A percentile compares a stretch with the other conserved stretches of the same genome.
Evolutionary conservation across 2,888 invertebrate genomes (phyloP).

Genomic region (Caenorhabditis angaria): DNA sequence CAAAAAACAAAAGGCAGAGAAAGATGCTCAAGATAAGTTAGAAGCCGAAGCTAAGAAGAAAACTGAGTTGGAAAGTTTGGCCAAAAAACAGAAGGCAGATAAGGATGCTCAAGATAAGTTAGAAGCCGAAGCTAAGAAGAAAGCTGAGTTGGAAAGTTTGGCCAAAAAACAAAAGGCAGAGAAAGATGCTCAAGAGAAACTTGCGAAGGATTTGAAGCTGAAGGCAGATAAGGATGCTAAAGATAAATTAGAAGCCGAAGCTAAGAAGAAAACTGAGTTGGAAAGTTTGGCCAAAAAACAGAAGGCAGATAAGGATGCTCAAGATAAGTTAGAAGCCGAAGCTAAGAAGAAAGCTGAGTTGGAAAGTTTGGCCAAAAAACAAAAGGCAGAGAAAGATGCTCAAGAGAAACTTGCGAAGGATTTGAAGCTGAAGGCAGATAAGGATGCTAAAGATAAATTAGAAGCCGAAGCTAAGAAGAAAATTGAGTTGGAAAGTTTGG

Average conservation of each 20-base stretch:
- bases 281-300: too few species aligned
- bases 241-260: not conserved
- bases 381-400: constrained; percentile 11
- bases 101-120: constrained; percentile 5
- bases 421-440: constrained; percentile 7
- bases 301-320: constrained; percentile 7
- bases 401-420: not conserved
- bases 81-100: constrained; percentile 9
- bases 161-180: constrained; percentile 11
- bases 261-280: constrained; percentile 6
- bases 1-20: not conserved
- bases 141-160: not conserved
- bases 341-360: constrained; percentile 11
- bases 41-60: constrained; percentile 10
- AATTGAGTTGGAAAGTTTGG: too few species aligned
- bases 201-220: too few species aligned
- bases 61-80: too few species aligned
- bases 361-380: too few species aligned
- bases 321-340: constrained; percentile 7
- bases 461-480: constrained; percentile 11
- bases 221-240: constrained; percentile 1
- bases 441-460: constrained; percentile 9
- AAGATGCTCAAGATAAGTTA: constrained; percentile 10
- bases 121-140: constrained; percentile 5
- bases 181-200: constrained; percentile 11